Conservation (phyloP, 2,113 vertebrate species). For the Amblyornis subalaris region DNA sequence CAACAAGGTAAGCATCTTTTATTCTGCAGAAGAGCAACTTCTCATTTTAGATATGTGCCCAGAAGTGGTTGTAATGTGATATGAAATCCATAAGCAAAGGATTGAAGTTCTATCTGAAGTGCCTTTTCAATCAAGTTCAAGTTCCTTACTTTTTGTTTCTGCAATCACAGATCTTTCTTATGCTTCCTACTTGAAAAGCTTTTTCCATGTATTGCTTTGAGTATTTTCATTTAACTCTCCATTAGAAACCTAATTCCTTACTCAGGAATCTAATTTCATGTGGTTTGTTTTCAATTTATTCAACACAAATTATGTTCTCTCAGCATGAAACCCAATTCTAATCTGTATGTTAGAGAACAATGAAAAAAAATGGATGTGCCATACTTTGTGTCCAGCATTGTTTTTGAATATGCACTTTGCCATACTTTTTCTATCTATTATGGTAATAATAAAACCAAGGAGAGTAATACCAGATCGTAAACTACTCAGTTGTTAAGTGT, state of each 20-base stretch:
- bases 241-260: neutral
- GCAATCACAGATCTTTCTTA: neutral
- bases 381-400: neutral
- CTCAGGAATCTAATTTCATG: neutral
- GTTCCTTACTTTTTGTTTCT: neutral
- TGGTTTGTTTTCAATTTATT: conserved; percentile 19
- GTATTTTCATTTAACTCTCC: conserved; percentile 27
- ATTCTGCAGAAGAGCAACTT: neutral
- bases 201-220: neutral
- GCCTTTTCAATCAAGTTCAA: neutral
- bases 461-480: neutral
- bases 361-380: neutral
- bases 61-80: neutral
- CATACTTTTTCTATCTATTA: neutral
- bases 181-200: neutral
- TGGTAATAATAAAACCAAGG: neutral
- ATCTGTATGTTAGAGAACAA: neutral
- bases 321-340: neutral
- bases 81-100: neutral
- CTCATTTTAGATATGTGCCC: neutral
- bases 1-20: neutral
- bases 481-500: neutral
- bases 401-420: neutral
- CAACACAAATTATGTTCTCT: neutral
- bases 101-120: neutral